Evolutionary conservation across 2,113 vertebrate genomes (phyloP), one percentile per base, ranked within the genome.

Genomic region (Ageneiosus marmoratus): DNA sequence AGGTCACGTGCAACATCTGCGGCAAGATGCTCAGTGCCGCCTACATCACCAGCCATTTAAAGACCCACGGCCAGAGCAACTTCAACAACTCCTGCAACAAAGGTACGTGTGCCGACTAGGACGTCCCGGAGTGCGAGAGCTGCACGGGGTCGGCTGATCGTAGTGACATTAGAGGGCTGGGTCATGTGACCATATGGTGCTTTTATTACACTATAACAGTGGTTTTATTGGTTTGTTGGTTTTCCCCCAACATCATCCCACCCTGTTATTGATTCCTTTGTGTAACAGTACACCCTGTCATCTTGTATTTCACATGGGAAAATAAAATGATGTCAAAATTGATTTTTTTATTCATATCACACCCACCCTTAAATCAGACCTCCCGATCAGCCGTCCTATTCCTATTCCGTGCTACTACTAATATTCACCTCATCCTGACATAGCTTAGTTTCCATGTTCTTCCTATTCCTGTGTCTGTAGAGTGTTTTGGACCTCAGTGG

Each of bases 11-110:
- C 90, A 98, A 98, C 93, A 97, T 99, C 92, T 99, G 98, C 89
- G 97, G 97, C 89, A 99, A 99, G 94, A 98, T 98, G 95, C 95
- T 99, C 84, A 98, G 97, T 81, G 96, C 97, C 81, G 97, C 98
- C 56, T 99, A 99, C 92, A 98, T 99, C 93, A 98, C 98, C 92
- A 98, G 97, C 95, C 98, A 99, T 93, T 95, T 99, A 92, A 98
- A 99, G 95, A 99, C 97, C 56, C 98, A 99, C 24, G 97, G 97
- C 87, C 97, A 99, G 91, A 95, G 95, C 93, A 96, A 95, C 94
- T 99, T 97, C 93, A 98, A 94, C 93, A 97, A 94, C 77, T 85
- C 85, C 83, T 99, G 97, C 93, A 97, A 97, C 93, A 98, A 98
- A 97, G 97, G 97, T 96, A 95, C 90, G 93, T 88, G 5, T 10